These are phyloP conservation scores for Agriopis aurantiaria DNA, from an alignment of 2,888 invertebrate species.

Conservation along the genomic window DNA sequence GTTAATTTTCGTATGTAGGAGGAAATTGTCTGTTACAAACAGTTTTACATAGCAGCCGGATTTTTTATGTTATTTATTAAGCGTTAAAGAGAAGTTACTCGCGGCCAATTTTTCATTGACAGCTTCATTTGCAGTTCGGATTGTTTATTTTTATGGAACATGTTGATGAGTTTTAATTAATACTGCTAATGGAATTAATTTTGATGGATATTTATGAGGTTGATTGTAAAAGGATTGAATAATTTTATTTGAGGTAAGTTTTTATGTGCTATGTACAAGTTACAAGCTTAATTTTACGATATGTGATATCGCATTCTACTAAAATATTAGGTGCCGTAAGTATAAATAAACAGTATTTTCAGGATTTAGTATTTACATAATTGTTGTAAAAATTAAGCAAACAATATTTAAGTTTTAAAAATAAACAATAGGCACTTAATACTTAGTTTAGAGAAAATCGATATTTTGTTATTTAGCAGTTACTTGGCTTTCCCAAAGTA, in stretches of 20 bases:
- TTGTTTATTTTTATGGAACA: conserved; percentile 34
- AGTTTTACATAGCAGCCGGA: conserved; percentile 70
- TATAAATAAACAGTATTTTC: too few species aligned
- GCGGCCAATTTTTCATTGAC: conserved; percentile 46
- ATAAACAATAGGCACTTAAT: too few species aligned
- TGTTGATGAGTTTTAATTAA: conserved; percentile 36
- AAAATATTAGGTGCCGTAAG: not conserved
- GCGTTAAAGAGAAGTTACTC: conserved; percentile 45
- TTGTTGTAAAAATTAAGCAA: too few species aligned
- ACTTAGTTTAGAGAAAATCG: too few species aligned
- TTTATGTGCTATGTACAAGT: not conserved
- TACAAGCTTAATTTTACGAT: not conserved
- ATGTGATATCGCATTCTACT: not conserved
- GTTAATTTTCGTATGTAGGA: conserved; percentile 81
- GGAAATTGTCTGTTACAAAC: conserved; percentile 68
- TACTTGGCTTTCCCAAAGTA: too few species aligned
- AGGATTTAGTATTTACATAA: too few species aligned
- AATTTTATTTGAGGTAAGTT: conserved; percentile 2
- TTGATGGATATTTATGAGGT: conserved; percentile 17
- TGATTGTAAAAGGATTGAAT: conserved; percentile 1
- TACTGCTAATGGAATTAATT: conserved; percentile 24
- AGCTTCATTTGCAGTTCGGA: conserved; percentile 42
- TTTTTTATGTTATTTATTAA: conserved; percentile 73
- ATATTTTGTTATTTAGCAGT: too few species aligned
- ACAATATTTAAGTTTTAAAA: too few species aligned